Evolutionary conservation across 2,888 invertebrate genomes (phyloP).

Genomic region (Lacanobia oleracea): DNA sequence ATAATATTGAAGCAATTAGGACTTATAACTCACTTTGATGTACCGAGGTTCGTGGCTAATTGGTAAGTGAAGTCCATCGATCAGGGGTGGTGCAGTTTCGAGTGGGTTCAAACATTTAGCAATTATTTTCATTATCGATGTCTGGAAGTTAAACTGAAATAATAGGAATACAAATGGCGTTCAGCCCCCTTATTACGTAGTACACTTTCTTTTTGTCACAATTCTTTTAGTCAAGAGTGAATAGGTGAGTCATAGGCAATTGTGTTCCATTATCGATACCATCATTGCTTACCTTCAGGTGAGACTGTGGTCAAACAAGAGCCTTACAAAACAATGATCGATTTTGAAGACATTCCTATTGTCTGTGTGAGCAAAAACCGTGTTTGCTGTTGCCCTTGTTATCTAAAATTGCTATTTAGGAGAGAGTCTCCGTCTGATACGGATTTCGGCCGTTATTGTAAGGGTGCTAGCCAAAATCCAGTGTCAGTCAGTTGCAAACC

Average conservation of each 20-base stretch:
- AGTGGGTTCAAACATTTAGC: neutral
- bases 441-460: no score
- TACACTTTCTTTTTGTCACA: neutral
- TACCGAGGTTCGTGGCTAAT: constrained; percentile 27
- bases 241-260: neutral
- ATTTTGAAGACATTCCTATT: no score
- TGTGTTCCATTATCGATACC: neutral
- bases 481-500: no score
- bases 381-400: no score
- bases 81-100: neutral
- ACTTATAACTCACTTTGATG: constrained; percentile 44
- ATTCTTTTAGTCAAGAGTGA: neutral
- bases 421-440: no score
- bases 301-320: no score
- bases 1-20: constrained; percentile 46
- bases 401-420: no score
- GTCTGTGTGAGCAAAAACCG: no score
- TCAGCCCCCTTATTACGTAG: neutral
- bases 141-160: neutral
- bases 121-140: neutral
- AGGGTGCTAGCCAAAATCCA: no score
- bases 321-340: no score
- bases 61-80: constrained; percentile 12
- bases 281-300: no score
- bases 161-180: neutral